Conservation (phyloP, 2,888 invertebrate genomes). For the Cosmorhoe ocellata region DNA sequence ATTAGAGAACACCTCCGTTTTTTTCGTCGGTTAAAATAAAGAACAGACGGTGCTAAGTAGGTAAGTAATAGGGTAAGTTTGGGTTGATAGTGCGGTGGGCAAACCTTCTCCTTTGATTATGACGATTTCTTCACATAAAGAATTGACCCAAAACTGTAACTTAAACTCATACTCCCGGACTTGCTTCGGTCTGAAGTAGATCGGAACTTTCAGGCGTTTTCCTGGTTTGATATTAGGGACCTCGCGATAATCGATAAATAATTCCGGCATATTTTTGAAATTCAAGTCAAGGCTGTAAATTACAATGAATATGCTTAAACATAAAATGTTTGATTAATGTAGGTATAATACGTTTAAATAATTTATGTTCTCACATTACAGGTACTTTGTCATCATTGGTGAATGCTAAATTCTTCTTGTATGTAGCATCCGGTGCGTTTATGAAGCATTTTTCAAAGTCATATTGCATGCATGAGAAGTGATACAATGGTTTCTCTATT, state of each 20-base stretch:
- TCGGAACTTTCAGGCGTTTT: conserved; percentile 66
- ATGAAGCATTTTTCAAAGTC: conserved; percentile 87
- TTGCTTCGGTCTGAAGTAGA: conserved; percentile 82
- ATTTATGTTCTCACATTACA: conserved; percentile 45
- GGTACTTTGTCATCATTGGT: conserved; percentile 60
- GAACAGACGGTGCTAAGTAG: background rate
- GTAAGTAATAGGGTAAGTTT: too few relatives aligned
- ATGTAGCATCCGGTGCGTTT: conserved; percentile 71
- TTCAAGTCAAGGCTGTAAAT: conserved; percentile 81
- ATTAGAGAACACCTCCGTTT: too few relatives aligned
- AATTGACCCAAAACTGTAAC: conserved; percentile 80
- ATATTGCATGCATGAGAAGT: conserved; percentile 84
- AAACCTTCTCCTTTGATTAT: conserved; percentile 81
- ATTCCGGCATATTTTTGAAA: conserved; percentile 69
- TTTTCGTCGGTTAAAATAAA: too few relatives aligned
- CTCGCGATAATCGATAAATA: conserved; percentile 73
- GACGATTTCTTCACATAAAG: conserved; percentile 73
- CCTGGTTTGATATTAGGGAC: conserved; percentile 64
- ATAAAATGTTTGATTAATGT: conserved; percentile 30
- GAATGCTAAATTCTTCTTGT: conserved; percentile 68
- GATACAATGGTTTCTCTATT: conserved; percentile 80
- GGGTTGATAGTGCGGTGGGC: background rate
- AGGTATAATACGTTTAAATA: background rate
- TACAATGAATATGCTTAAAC: too few relatives aligned
- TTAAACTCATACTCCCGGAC: conserved; percentile 74